Percentiles rank a stretch among this genome's conserved stretches.
Conservation (phyloP, 2,797 vertebrate species). For the Manis pentadactyla region DNA sequence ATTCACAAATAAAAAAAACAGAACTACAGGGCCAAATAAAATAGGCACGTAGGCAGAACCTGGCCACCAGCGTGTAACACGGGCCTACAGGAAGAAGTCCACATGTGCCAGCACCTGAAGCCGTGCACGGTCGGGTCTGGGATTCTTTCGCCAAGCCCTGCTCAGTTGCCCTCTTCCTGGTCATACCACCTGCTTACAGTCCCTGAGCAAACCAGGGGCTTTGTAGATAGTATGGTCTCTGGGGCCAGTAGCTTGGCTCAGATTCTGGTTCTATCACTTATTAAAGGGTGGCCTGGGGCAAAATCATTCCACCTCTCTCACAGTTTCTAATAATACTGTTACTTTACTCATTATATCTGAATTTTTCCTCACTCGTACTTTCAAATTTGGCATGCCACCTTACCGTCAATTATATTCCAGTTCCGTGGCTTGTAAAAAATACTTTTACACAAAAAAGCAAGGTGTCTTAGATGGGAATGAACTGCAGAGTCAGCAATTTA, state of each 20-base stretch:
- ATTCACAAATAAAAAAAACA: not conserved
- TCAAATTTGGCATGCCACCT: not conserved
- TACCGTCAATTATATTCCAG: not conserved
- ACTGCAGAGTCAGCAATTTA: not conserved
- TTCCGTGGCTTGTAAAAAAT: not conserved
- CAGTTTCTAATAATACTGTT: not conserved
- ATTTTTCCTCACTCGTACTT: not conserved
- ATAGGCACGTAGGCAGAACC: not conserved
- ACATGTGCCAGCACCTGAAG: fast-evolving
- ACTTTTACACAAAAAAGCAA: not conserved
- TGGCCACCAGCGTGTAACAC: not conserved
- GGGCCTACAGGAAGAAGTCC: not conserved
- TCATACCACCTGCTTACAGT: not conserved
- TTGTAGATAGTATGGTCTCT: not conserved
- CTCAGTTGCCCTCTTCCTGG: not conserved
- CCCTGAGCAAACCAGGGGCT: not conserved
- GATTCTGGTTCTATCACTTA: not conserved
- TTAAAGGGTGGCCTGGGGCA: not conserved
- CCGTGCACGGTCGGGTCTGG: not conserved
- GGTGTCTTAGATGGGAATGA: not conserved
- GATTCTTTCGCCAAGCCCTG: not conserved
- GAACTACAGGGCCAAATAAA: not conserved
- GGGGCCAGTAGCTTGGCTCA: not conserved
- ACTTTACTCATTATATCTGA: not conserved
- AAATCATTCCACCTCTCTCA: not conserved